Base-by-base conservation (phyloP, 2,113 vertebrate genomes). In the Nyctibius bracteatus region DNA sequence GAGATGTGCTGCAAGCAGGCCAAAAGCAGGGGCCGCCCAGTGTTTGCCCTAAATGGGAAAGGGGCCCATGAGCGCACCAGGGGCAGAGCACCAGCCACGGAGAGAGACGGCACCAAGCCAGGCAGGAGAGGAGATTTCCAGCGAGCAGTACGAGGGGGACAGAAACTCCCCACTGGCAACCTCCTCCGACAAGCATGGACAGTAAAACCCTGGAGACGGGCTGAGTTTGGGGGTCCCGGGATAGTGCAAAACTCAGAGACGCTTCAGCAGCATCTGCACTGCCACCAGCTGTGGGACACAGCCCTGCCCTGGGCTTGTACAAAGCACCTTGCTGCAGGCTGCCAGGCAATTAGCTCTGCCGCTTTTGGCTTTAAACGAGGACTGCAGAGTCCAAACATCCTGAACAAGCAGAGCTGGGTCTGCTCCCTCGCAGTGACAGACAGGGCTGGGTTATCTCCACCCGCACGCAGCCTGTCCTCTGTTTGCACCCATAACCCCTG, bases 1-100 rank as follows among this genome's bases (percentile, higher is more conserved):
- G 87, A 88, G 86, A 63, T 33, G 55, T 68, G 33, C 80, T 74
- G 75, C 82, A 61, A 81, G 52, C 57, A 4, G 54, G 57, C 85
- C 88, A 91, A 91, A 59, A 83, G 54, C 88, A 68, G 25, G 35
- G 68, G 14, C 88, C 57, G 12, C 74, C 24, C 95, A 87, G 51
- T 0, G 0, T 51, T 96, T 96, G 77, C 96, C 95, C 94, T 92
- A 86, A 88, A 95, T 94, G 81, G 91, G 81, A 93, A 94, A 93
- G 88, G 47, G 73, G 80, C 88, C 54, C 4, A 0, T 3, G 23
- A 82, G 73, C 31, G 1, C 6, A 2, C 11, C 3, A 49, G 33
- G 68, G 66, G 67, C 86, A 75, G 91, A 93, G 61, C 65, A 88
- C 12, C 52, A 95, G 95, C 43, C 78, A 35, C 0, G 1, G 39